Conservation (phyloP, 2,113 vertebrate species). For the Miniopterus natalensis region DNA sequence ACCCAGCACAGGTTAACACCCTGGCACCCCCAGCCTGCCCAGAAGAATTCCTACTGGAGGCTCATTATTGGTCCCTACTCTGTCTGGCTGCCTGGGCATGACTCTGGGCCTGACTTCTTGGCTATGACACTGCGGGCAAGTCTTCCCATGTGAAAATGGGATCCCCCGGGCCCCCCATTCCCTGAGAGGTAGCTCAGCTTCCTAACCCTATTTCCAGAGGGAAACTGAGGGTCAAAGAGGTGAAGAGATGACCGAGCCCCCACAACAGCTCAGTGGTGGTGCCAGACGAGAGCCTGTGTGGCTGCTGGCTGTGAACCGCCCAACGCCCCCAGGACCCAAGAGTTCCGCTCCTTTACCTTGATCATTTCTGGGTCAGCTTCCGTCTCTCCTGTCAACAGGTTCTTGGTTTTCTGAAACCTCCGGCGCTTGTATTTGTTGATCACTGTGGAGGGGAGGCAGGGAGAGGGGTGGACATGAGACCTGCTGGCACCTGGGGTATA, state of each 20-base stretch:
- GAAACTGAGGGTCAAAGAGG: neutral
- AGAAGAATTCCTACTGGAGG: neutral
- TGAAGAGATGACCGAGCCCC: accelerated
- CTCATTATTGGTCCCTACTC: accelerated
- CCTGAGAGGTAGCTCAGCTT: neutral
- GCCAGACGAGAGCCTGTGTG: accelerated
- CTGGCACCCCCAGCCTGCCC: accelerated
- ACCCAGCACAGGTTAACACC: too few species aligned
- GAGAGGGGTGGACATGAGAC: neutral
- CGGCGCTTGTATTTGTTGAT: constrained; percentile 97
- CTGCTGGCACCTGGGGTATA: neutral
- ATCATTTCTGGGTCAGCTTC: constrained; percentile 97
- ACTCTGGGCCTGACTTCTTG: neutral
- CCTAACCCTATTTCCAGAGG: neutral
- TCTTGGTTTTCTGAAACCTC: constrained; percentile 97
- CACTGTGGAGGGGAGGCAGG: constrained; percentile 86
- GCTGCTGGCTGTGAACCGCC: neutral
- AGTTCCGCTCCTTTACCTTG: constrained; percentile 87
- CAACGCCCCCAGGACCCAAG: accelerated
- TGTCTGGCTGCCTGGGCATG: neutral
- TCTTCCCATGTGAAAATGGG: neutral
- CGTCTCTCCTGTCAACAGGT: constrained; percentile 95
- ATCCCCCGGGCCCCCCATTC: accelerated
- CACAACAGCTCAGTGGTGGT: too few species aligned
- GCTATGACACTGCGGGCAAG: too few species aligned